Evolutionary conservation across 2,113 vertebrate genomes (phyloP), one percentile per base, ranked within the genome.

Genomic region (Nesogale talazaci): DNA sequence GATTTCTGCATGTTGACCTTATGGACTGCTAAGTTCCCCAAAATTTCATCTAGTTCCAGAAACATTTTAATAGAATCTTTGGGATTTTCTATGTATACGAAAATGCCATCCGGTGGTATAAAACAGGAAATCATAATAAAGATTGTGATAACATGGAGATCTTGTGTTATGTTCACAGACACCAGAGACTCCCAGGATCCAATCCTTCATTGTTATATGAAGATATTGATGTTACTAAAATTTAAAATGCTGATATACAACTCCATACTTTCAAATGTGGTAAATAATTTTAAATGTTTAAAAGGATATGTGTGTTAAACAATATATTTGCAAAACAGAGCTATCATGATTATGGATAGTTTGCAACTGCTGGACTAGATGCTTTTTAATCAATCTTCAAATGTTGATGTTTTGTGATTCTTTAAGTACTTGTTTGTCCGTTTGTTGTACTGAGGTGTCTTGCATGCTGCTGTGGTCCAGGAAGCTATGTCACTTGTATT

Each of bases 341-440:
- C 65, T 1, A 10, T 11, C 40, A 19, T 65, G 12, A 52, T 29
- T 31, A 57, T 36, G 25, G 72, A 29, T 19, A 83, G 4, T 67
- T 91, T 92, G 0, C 79, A 91, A 78, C 15, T 3, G 19, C 36
- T 92, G 34, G 46, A 52, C 46, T 11, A 8, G 46, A 9, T 52
- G 5, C 52, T 79, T 86, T 90, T 86, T 57, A 94, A 88, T 10
- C 67, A 65, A 23, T 77, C 29, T 77, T 92, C 61, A 83, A 85
- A 36, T 91, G 63, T 3, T 52, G 63, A 22, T 46, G 27, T 59
- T 89, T 93, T 86, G 16, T 75, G 12, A 92, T 92, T 87, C 22
- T 84, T 2, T 52, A 52, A 52, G 46, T 10, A 52, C 46, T 52
- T 52, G 46, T 52, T 52, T 2, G 9, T 52, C 46, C 46, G 14